Evolutionary conservation across 2,113 vertebrate species (phyloP).

Genomic region (Antidorcas marsupialis): DNA sequence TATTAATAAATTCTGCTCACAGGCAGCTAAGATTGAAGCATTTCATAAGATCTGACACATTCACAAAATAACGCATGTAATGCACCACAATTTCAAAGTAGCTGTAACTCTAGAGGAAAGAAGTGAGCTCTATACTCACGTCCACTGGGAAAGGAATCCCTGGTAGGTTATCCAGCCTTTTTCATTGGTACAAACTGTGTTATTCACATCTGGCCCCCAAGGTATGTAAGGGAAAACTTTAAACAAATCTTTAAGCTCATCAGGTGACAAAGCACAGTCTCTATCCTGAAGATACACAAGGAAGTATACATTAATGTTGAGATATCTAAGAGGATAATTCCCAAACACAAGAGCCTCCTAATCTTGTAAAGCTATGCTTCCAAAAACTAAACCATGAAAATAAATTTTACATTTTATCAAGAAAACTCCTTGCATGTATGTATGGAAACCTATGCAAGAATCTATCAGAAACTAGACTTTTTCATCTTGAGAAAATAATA

Average conservation of each 20-base stretch:
- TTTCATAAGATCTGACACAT: not conserved
- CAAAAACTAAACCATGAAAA: not conserved
- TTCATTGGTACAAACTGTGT: constrained; percentile 96
- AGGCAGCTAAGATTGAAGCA: not conserved
- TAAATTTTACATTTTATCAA: constrained; percentile 37
- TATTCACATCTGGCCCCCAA: constrained; percentile 98
- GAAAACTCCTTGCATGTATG: not conserved
- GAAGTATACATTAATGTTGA: not conserved
- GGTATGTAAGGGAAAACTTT: constrained; percentile 98
- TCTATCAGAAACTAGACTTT: constrained; percentile 5
- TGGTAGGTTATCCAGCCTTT: constrained; percentile 99
- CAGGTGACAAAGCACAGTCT: constrained; percentile 95
- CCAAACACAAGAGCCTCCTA: not conserved
- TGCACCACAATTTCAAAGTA: not conserved
- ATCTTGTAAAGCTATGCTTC: not conserved
- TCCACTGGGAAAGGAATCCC: constrained; percentile 99
- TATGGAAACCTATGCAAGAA: not conserved
- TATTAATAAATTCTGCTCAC: not conserved
- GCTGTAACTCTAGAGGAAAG: not conserved
- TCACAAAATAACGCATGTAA: not conserved
- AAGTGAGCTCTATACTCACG: constrained; percentile 85
- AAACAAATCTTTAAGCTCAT: constrained; percentile 97
- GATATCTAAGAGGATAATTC: not conserved
- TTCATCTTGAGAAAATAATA: constrained; percentile 20
- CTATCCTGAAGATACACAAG: constrained; percentile 88